phyloP scores from a whole-genome alignment of 2,888 invertebrate genomes.

The Drosophila fungiperda region DNA sequence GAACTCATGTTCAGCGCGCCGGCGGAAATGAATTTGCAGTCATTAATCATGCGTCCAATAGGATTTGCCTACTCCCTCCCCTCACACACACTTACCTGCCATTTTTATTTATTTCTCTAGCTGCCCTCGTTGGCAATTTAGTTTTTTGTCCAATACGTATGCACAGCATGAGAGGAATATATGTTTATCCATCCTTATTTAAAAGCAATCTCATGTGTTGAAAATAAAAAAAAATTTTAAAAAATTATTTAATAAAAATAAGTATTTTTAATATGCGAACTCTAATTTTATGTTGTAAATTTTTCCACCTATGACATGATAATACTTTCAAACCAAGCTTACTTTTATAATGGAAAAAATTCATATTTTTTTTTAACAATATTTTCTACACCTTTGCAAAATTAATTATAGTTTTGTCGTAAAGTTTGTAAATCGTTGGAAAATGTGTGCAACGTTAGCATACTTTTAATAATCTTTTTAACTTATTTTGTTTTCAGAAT shows the following conservation, averaged over 20 bases:
- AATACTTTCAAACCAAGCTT: not conserved
- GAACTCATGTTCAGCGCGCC: conserved; percentile 24
- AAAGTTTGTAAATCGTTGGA: not conserved
- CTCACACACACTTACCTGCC: not conserved
- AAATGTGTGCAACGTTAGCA: not conserved
- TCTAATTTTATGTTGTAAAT: not conserved
- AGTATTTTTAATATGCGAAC: not conserved
- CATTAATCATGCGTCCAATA: conserved; percentile 81
- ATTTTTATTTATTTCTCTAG: conserved; percentile 10
- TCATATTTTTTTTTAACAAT: not conserved
- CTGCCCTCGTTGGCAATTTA: not conserved
- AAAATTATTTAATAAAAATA: not conserved
- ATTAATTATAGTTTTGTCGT: not conserved
- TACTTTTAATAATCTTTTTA: not conserved
- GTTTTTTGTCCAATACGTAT: not conserved
- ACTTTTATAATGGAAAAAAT: not conserved
- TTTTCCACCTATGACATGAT: not conserved
- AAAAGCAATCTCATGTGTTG: conserved; percentile 10
- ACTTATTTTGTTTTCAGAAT: not conserved
- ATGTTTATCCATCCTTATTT: not conserved
- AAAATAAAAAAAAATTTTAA: not conserved
- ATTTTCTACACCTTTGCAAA: not conserved
- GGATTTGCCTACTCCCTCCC: conserved; percentile 44
- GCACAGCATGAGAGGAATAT: not conserved
- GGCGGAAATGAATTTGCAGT: conserved; percentile 78